Evolutionary conservation across 2,888 invertebrate species (phyloP).

Genomic region (Euphydryas editha): DNA sequence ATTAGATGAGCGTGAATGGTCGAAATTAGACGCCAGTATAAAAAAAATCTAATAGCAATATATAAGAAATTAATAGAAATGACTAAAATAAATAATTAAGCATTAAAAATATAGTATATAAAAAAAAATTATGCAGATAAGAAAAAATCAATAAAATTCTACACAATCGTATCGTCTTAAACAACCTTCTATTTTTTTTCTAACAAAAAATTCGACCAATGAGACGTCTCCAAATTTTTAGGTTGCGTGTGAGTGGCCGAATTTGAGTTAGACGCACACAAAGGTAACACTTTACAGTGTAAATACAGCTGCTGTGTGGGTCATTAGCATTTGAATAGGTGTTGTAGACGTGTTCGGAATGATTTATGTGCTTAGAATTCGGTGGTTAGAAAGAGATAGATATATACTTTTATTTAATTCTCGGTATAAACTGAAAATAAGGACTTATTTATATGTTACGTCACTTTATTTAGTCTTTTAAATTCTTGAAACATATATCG

Average conservation of each 20-base stretch:
- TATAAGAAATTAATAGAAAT: not conserved
- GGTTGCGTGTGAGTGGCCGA: slow-evolving; percentile 66
- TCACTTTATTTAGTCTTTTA: no score
- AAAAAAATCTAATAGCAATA: not conserved
- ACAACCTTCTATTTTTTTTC: slow-evolving; percentile 24
- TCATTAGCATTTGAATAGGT: slow-evolving; percentile 63
- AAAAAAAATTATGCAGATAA: not conserved
- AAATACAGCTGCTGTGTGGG: slow-evolving; percentile 49
- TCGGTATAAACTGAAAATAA: slow-evolving; percentile 15
- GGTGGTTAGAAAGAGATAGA: slow-evolving; percentile 46
- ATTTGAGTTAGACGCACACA: slow-evolving; percentile 72
- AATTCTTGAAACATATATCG: no score
- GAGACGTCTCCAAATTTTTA: slow-evolving; percentile 33
- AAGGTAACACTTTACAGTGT: slow-evolving; percentile 28
- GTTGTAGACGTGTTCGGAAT: slow-evolving; percentile 57
- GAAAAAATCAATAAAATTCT: not conserved
- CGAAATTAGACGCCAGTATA: slow-evolving; percentile 32
- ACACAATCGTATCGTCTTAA: not conserved
- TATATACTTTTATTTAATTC: slow-evolving; percentile 8
- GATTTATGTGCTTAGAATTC: slow-evolving; percentile 55
- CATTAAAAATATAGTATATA: not conserved
- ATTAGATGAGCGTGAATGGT: slow-evolving; percentile 40
- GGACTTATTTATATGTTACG: no score
- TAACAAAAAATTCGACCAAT: slow-evolving; percentile 34
- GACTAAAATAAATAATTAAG: not conserved